Conservation (phyloP, 92 coral and sea anemone genomes). For the Porites divaricata region DNA sequence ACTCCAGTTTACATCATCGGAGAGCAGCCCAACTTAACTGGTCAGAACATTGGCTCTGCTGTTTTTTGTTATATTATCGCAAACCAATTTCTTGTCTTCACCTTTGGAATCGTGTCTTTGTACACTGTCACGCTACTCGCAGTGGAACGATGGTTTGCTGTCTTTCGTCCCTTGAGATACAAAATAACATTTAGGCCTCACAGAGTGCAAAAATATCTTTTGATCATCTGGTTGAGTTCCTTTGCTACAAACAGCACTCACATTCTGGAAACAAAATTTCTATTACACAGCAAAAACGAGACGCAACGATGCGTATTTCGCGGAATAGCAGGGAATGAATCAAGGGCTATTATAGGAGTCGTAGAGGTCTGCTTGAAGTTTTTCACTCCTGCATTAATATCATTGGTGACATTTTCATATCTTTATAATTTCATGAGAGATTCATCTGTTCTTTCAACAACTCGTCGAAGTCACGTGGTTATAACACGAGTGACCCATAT, state of each 20-base stretch:
- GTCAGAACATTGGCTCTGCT: slow-evolving; percentile 33
- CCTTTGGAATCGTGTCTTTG: slow-evolving; percentile 81
- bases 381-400: slow-evolving; percentile 30
- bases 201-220: slow-evolving; percentile 59
- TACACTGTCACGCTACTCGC: slow-evolving; percentile 78
- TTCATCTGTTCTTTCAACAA: slow-evolving; percentile 21
- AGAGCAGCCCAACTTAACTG: slow-evolving; percentile 22
- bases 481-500: slow-evolving; percentile 71
- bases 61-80: slow-evolving; percentile 63
- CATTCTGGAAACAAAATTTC: slow-evolving; percentile 51
- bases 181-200: slow-evolving; percentile 60
- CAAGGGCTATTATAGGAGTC: slow-evolving; percentile 47
- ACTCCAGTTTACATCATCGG: slow-evolving; percentile 67
- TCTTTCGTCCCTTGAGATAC: slow-evolving; percentile 65
- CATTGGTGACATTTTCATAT: slow-evolving; percentile 38
- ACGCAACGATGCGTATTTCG: slow-evolving; percentile 32
- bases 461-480: slow-evolving; percentile 31
- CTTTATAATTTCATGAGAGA: slow-evolving; percentile 53
- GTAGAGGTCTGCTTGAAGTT: slow-evolving; percentile 58
- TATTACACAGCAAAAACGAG: not conserved
- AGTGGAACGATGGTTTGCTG: slow-evolving; percentile 92
- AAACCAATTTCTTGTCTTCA: slow-evolving; percentile 71
- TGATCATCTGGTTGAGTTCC: slow-evolving; percentile 62
- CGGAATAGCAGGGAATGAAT: slow-evolving; percentile 13
- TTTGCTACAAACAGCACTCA: slow-evolving; percentile 66